phyloP scores from a whole-genome alignment of 2,888 invertebrate genomes.

The Ypsolopha sequella region DNA sequence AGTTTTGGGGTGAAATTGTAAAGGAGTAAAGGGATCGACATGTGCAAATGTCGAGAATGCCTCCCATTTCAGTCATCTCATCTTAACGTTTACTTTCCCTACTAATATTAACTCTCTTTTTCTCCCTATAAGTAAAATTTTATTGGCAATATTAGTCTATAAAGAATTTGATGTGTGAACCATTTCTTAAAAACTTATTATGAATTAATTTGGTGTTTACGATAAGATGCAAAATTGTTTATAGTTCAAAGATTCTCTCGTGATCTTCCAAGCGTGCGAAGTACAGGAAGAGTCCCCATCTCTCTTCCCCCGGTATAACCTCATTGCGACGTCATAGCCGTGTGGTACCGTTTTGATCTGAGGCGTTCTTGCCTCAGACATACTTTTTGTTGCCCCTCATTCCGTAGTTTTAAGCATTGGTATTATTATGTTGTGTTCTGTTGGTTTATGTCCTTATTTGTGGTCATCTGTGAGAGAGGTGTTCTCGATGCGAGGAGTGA shows the following conservation, averaged over 20 bases:
- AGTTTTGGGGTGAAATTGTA: too few relatives aligned
- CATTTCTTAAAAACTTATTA: too few relatives aligned
- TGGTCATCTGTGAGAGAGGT: slow-evolving; percentile 70
- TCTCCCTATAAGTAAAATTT: too few relatives aligned
- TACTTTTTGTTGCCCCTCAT: slow-evolving; percentile 37
- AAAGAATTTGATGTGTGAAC: too few relatives aligned
- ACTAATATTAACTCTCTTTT: too few relatives aligned
- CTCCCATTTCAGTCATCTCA: background rate
- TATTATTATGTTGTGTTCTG: slow-evolving; percentile 50
- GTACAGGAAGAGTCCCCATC: slow-evolving; percentile 30
- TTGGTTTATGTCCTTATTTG: slow-evolving; percentile 62
- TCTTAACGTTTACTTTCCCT: background rate
- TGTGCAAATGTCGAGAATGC: background rate
- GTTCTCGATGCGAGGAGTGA: slow-evolving; percentile 71
- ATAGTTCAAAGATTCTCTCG: slow-evolving; percentile 4
- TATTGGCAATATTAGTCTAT: too few relatives aligned
- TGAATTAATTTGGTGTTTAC: too few relatives aligned
- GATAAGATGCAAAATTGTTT: slow-evolving; percentile 1
- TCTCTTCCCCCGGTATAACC: slow-evolving; percentile 7
- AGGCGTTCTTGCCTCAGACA: background rate
- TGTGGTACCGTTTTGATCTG: too few relatives aligned
- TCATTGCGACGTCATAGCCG: slow-evolving; percentile 9
- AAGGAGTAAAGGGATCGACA: too few relatives aligned
- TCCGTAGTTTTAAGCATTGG: slow-evolving; percentile 38
- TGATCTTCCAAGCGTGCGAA: slow-evolving; percentile 38